Evolutionary conservation across 2,888 invertebrate genomes (phyloP).

Genomic region (Chrysopilus asiliformis): DNA sequence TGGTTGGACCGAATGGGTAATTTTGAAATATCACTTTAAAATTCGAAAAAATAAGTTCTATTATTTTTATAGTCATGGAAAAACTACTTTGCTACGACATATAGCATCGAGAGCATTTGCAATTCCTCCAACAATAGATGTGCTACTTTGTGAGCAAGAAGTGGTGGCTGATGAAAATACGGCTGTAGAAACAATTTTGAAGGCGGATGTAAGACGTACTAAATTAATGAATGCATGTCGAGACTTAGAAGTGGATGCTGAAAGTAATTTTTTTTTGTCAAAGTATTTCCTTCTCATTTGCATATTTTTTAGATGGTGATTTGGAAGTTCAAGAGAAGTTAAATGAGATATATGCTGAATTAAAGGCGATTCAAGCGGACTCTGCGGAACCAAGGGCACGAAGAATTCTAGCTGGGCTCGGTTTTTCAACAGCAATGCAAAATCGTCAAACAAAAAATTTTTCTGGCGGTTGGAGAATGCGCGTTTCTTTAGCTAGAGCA

Average conservation of each 20-base stretch:
- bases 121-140: slow-evolving; percentile 90
- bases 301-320: slow-evolving; percentile 42
- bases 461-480: slow-evolving; percentile 97
- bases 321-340: slow-evolving; percentile 60
- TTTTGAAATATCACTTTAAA: slow-evolving; percentile 2
- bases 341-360: slow-evolving; percentile 85
- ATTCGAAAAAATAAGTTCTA: slow-evolving; percentile 4
- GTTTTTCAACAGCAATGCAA: slow-evolving; percentile 83
- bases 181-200: slow-evolving; percentile 86
- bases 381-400: slow-evolving; percentile 95
- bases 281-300: background rate
- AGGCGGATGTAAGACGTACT: slow-evolving; percentile 82
- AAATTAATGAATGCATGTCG: slow-evolving; percentile 70
- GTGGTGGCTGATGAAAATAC: slow-evolving; percentile 88
- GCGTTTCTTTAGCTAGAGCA: slow-evolving; percentile 92
- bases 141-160: slow-evolving; percentile 95
- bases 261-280: slow-evolving; percentile 22
- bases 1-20: slow-evolving; percentile 95
- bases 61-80: slow-evolving; percentile 63
- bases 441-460: slow-evolving; percentile 80
- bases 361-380: slow-evolving; percentile 94
- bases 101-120: slow-evolving; percentile 80
- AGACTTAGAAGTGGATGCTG: slow-evolving; percentile 60
- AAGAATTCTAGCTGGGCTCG: slow-evolving; percentile 92
- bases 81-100: slow-evolving; percentile 91